These are phyloP conservation scores for Dorcus parallelipipedus DNA, from an alignment of 2,888 invertebrate species.

Conservation along the genomic window DNA sequence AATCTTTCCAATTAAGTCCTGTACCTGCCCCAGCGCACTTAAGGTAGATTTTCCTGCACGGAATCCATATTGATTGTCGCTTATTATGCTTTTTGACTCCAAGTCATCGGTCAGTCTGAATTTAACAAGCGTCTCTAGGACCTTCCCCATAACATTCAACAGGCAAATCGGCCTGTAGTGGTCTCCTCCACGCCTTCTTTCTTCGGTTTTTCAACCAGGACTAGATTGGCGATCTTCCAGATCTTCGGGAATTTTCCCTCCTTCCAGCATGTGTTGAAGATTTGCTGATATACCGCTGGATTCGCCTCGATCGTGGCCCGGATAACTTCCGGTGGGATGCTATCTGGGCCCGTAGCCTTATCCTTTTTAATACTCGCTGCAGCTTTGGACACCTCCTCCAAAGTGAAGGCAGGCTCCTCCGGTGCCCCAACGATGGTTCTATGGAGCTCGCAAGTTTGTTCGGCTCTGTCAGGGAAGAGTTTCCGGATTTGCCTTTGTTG, in stretches of 20 bases:
- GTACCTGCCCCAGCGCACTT: background rate
- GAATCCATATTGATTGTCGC: conserved; percentile 1
- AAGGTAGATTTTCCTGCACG: conserved; percentile 12
- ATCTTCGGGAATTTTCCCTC: too few species aligned
- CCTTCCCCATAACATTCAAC: conserved; percentile 12
- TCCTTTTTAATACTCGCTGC: too few species aligned
- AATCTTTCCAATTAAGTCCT: background rate
- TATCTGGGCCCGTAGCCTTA: background rate
- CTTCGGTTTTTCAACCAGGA: conserved; percentile 6
- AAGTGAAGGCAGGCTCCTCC: background rate
- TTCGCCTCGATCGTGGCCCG: background rate
- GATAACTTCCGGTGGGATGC: background rate
- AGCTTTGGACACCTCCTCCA: background rate
- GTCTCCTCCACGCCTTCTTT: background rate
- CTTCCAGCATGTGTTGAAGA: too few species aligned
- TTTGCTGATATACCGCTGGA: too few species aligned
- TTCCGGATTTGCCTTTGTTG: background rate
- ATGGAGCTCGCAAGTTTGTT: too few species aligned
- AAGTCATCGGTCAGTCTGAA: too few species aligned
- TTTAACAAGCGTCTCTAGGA: conserved; percentile 4
- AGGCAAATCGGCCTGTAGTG: conserved; percentile 16
- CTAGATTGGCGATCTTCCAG: conserved; percentile 10
- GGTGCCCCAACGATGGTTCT: too few species aligned
- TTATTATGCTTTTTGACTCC: background rate
- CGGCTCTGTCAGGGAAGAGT: background rate